phyloP scores from a whole-genome alignment of 2,797 vertebrate genomes.

The Schizopygopsis pylzovi region DNA sequence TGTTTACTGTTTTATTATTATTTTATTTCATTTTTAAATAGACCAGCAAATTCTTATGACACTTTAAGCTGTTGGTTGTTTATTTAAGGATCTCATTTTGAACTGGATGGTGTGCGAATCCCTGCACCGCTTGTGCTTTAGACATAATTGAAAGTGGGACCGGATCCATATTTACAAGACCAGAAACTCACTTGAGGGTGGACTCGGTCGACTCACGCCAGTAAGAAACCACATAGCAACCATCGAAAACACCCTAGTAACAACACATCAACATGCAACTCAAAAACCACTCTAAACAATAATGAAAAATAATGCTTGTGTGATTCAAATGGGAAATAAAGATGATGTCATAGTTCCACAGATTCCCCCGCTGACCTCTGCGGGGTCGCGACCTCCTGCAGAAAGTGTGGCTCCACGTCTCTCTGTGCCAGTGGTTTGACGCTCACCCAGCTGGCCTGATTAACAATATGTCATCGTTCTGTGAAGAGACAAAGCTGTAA shows the following conservation, averaged over 20 bases:
- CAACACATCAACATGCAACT: background rate
- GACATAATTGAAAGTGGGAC: background rate
- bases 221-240: background rate
- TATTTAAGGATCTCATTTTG: background rate
- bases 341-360: background rate
- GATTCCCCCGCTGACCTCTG: background rate
- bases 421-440: background rate
- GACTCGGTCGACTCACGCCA: background rate
- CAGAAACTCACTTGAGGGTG: background rate
- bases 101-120: background rate
- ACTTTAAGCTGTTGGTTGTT: background rate
- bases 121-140: background rate
- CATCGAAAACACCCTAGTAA: background rate
- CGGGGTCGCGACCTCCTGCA: conserved; percentile 4
- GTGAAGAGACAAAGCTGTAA: background rate
- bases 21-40: background rate
- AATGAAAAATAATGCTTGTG: background rate
- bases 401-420: background rate
- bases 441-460: background rate
- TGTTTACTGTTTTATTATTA: background rate
- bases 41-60: too few species aligned
- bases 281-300: background rate
- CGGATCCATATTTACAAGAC: background rate
- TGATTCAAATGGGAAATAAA: background rate
- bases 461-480: background rate